Evolutionary conservation across 2,888 invertebrate species (phyloP).

Genomic region (Cerceris rybyensis): DNA sequence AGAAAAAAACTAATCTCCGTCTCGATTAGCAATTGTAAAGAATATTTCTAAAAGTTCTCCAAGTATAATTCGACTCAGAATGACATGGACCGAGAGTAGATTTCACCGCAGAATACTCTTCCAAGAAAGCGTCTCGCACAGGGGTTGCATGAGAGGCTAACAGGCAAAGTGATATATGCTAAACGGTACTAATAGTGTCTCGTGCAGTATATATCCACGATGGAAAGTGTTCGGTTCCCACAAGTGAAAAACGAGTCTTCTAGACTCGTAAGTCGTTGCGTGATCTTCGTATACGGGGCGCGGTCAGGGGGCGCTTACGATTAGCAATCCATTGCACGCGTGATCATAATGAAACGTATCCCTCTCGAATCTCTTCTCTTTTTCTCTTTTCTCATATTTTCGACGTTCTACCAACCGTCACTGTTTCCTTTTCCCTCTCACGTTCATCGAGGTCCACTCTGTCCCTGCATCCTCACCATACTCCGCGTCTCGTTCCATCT

Average conservation of each 20-base stretch:
- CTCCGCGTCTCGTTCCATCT: conserved; percentile 9
- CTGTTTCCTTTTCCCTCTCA: background rate
- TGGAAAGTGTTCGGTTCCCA: conserved; percentile 30
- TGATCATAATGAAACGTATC: conserved; percentile 78
- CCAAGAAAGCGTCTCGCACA: background rate
- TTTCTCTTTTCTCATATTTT: background rate
- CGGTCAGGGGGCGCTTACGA: conserved; percentile 54
- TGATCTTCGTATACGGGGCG: conserved; percentile 7
- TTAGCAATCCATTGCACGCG: conserved; percentile 70
- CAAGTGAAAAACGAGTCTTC: conserved; percentile 44
- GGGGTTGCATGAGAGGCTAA: background rate
- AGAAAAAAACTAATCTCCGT: too few species aligned
- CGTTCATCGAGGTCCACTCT: conserved; percentile 7
- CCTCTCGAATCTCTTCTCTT: conserved; percentile 21
- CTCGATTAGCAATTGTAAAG: too few species aligned
- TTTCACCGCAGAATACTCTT: too few species aligned
- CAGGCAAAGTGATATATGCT: conserved; percentile 10
- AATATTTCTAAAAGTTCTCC: too few species aligned
- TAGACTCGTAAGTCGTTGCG: background rate
- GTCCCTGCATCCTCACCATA: conserved; percentile 5
- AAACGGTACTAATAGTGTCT: conserved; percentile 38
- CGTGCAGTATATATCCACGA: background rate
- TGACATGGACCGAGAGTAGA: too few species aligned
- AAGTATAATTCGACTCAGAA: too few species aligned
- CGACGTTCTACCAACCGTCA: conserved; percentile 1